Evolutionary conservation across 2,797 vertebrate species (phyloP).

Genomic region (Phalloptychus januarius): DNA sequence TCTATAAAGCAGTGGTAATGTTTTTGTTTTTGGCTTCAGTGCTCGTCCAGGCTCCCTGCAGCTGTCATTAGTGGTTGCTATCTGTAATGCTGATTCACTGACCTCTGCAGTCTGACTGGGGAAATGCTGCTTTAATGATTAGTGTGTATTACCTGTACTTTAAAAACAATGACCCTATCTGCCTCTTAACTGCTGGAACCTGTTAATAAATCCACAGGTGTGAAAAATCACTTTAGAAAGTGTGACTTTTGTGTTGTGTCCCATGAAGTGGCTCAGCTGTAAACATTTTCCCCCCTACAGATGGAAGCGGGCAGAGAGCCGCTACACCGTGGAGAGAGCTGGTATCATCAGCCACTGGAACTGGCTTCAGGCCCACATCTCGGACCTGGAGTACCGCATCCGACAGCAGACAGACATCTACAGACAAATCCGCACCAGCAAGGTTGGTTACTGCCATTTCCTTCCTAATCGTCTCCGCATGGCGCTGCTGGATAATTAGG

Average conservation of each 20-base stretch:
- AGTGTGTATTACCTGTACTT: background rate
- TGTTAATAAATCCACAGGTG: background rate
- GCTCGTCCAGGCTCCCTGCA: slow-evolving; percentile 45
- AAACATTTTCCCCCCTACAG: slow-evolving; percentile 60
- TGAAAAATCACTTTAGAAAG: background rate
- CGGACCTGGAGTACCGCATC: slow-evolving; percentile 98
- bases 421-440: slow-evolving; percentile 93
- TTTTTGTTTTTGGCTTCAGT: slow-evolving; percentile 13
- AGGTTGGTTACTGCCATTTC: slow-evolving; percentile 79
- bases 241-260: background rate
- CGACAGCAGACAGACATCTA: slow-evolving; percentile 98
- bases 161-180: background rate
- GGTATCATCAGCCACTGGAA: slow-evolving; percentile 99
- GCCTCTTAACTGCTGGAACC: background rate
- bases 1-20: background rate
- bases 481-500: background rate
- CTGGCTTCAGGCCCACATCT: slow-evolving; percentile 98
- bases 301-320: slow-evolving; percentile 94
- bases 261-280: background rate
- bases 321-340: slow-evolving; percentile 93
- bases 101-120: slow-evolving; percentile 70
- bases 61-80: slow-evolving; percentile 44
- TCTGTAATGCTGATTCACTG: slow-evolving; percentile 66
- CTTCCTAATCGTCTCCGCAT: background rate
- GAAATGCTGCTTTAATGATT: slow-evolving; percentile 49